Percentiles rank a stretch among this genome's conserved stretches.
phyloP scores from a whole-genome alignment of 2,888 invertebrate genomes.

The Cordilura impudica region DNA sequence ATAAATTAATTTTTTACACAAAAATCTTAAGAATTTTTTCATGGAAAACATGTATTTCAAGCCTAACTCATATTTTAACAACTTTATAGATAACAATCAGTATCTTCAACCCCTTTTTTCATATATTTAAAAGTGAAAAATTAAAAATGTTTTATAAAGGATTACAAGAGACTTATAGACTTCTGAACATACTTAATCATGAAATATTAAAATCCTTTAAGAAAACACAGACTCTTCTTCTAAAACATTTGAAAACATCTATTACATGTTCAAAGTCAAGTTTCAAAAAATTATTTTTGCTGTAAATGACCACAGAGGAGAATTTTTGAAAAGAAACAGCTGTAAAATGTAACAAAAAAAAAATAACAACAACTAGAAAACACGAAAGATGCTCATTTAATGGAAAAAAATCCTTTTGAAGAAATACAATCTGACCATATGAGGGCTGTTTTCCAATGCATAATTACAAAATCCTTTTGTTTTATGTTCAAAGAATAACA shows the following conservation, averaged over 20 bases:
- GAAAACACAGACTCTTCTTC: not conserved
- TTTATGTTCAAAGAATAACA: not conserved
- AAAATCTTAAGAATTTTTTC: too few species aligned
- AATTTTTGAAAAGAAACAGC: constrained; percentile 10
- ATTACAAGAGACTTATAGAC: constrained; percentile 45
- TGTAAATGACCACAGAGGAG: constrained; percentile 40
- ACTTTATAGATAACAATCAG: too few species aligned
- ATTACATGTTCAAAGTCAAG: constrained; percentile 43
- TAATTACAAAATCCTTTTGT: constrained; percentile 52
- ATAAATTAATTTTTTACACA: too few species aligned
- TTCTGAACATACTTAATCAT: constrained; percentile 22
- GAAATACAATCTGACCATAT: constrained; percentile 12
- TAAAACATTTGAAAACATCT: constrained; percentile 6
- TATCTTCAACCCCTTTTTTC: not conserved
- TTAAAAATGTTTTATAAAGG: constrained; percentile 4
- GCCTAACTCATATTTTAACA: too few species aligned
- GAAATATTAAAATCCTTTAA: constrained; percentile 14
- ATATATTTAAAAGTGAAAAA: constrained; percentile 6
- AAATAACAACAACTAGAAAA: not conserved
- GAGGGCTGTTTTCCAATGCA: not conserved
- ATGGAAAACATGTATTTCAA: too few species aligned
- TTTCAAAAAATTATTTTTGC: constrained; percentile 10
- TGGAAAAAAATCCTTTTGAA: constrained; percentile 7
- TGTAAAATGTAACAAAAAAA: not conserved
- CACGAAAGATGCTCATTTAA: constrained; percentile 44